Conservation (phyloP, 2,888 invertebrate species). For the Oscheius sp. region DNA sequence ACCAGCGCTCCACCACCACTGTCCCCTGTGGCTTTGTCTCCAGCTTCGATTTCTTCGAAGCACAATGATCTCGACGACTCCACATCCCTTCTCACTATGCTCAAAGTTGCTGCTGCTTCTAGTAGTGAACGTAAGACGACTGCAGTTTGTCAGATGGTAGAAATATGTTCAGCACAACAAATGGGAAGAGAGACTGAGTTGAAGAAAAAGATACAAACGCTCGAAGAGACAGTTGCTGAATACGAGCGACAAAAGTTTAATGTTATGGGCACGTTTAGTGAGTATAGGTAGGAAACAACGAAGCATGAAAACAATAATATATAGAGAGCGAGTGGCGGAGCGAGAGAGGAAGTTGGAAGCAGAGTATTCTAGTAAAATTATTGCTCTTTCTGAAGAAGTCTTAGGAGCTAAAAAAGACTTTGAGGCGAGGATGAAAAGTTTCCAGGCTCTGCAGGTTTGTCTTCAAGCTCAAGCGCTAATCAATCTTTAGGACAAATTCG, state of each 20-base stretch:
- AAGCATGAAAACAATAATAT: neutral
- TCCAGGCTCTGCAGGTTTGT: slow-evolving; percentile 70
- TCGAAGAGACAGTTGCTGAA: slow-evolving; percentile 70
- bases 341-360: slow-evolving; percentile 70
- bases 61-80: slow-evolving; percentile 36
- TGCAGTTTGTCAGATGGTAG: neutral
- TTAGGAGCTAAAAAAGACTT: slow-evolving; percentile 72
- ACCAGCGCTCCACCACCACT: slow-evolving; percentile 37
- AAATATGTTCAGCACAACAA: slow-evolving; percentile 14
- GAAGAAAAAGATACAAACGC: slow-evolving; percentile 67
- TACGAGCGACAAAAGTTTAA: slow-evolving; percentile 70
- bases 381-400: slow-evolving; percentile 72
- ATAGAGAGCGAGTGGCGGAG: slow-evolving; percentile 67
- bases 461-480: neutral
- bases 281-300: slow-evolving; percentile 54
- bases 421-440: slow-evolving; percentile 73
- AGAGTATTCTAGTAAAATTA: slow-evolving; percentile 71
- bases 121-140: slow-evolving; percentile 27
- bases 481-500: slow-evolving; percentile 66
- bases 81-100: slow-evolving; percentile 47
- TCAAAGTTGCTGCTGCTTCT: slow-evolving; percentile 49
- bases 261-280: slow-evolving; percentile 70
- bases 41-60: slow-evolving; percentile 33
- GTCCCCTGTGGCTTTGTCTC: slow-evolving; percentile 45
- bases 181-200: slow-evolving; percentile 63